phyloP scores from a whole-genome alignment of 2,797 vertebrate species.

The Eulemur mongoz region DNA sequence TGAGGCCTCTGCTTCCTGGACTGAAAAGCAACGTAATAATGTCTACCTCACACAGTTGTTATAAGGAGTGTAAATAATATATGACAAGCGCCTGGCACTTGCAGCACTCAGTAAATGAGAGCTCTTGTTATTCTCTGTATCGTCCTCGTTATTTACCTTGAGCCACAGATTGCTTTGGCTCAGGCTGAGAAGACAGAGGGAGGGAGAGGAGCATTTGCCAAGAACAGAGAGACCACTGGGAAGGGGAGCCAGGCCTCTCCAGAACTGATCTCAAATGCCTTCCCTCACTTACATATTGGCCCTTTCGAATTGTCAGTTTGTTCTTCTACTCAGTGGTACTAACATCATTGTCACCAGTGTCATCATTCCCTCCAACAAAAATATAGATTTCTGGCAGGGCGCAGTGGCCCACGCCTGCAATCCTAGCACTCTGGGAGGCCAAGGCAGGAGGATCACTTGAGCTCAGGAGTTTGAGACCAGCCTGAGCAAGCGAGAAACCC shows the following conservation, averaged over 20 bases:
- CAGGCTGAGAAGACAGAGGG: not conserved
- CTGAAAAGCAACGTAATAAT: not conserved
- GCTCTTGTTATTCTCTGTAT: not conserved
- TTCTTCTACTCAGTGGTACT: not conserved
- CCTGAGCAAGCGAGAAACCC: too few relatives aligned
- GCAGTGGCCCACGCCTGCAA: too few relatives aligned
- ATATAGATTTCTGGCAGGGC: not conserved
- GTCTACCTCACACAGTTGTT: not conserved
- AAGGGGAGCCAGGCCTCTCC: not conserved
- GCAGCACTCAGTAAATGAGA: conserved; percentile 42
- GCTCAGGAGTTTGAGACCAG: too few relatives aligned
- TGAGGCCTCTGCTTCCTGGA: conserved; percentile 21
- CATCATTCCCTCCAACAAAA: not conserved
- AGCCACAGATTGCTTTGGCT: not conserved
- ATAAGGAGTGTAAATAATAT: conserved; percentile 46
- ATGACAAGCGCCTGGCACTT: conserved; percentile 33
- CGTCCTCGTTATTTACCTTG: not conserved
- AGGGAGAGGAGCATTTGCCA: not conserved
- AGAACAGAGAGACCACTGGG: not conserved
- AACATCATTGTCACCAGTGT: not conserved
- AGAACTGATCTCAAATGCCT: not conserved
- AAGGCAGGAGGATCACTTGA: too few relatives aligned
- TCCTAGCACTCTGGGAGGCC: too few relatives aligned
- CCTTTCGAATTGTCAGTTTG: not conserved
- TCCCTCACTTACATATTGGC: not conserved